These are phyloP conservation scores for Cephalotes varians DNA, from an alignment of 2,888 invertebrate species.

Conservation along the genomic window DNA sequence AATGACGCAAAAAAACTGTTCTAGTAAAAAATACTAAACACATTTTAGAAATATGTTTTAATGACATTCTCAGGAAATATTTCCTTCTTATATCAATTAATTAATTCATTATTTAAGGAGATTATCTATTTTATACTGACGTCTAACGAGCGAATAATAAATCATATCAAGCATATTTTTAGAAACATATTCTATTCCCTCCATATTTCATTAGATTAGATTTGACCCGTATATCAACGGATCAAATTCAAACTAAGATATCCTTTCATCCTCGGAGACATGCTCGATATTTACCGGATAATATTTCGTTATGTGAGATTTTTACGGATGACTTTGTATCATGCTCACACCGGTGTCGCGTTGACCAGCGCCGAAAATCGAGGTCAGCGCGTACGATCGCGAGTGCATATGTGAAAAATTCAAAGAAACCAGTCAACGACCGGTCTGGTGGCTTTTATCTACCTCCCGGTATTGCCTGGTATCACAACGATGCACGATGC, in stretches of 20 bases:
- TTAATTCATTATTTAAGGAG: neutral
- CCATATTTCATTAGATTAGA: neutral
- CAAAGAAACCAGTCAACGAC: constrained; percentile 67
- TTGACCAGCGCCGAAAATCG: constrained; percentile 57
- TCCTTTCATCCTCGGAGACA: neutral
- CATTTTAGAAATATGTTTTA: neutral
- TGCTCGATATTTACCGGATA: neutral
- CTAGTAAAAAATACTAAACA: neutral
- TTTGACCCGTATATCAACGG: no score
- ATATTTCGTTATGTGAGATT: neutral
- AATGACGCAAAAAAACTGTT: neutral
- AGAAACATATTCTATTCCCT: neutral
- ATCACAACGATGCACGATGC: constrained; percentile 16
- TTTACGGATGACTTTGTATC: neutral
- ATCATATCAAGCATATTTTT: neutral
- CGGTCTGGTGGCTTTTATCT: constrained; percentile 62
- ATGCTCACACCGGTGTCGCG: neutral
- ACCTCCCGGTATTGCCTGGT: constrained; percentile 12
- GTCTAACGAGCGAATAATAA: neutral
- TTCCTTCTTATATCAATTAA: neutral
- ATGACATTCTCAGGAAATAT: neutral
- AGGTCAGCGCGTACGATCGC: constrained; percentile 58
- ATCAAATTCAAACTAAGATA: neutral
- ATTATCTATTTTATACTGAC: neutral
- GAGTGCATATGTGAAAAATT: constrained; percentile 64